These are phyloP conservation scores for Papilio machaon DNA, from an alignment of 1,140 invertebrate genomes.

Conservation along the genomic window DNA sequence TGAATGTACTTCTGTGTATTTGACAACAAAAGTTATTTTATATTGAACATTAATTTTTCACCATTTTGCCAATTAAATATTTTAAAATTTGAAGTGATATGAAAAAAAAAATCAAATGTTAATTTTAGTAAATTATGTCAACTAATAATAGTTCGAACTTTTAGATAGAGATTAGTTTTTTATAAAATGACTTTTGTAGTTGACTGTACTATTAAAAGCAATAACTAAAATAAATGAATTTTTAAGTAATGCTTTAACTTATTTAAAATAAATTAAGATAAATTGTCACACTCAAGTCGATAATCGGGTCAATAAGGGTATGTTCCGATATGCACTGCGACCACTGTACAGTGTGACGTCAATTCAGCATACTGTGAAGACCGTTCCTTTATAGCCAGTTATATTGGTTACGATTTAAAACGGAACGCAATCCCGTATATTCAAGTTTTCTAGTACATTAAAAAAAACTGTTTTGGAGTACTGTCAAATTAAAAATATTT, in stretches of 20 bases:
- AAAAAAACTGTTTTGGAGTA: too few species aligned
- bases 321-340: too few species aligned
- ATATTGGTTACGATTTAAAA: too few species aligned
- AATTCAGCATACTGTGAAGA: too few species aligned
- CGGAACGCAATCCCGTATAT: too few species aligned
- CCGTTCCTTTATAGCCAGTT: too few species aligned
- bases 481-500: too few species aligned
- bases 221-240: background rate
- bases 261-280: conserved; percentile 4
- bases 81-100: too few species aligned
- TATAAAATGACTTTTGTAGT: conserved; percentile 17
- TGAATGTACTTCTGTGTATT: conserved; percentile 7
- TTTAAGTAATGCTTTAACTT: conserved; percentile 20
- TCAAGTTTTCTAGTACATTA: too few species aligned
- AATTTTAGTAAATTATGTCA: background rate
- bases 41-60: background rate
- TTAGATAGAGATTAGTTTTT: background rate
- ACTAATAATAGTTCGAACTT: too few species aligned
- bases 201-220: conserved; percentile 26
- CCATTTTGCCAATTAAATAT: too few species aligned
- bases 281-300: background rate
- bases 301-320: background rate
- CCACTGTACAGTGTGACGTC: too few species aligned
- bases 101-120: background rate
- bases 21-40: conserved; percentile 8